These are phyloP conservation scores for Aphyosemion australe DNA, from an alignment of 2,113 vertebrate species.

Conservation along the genomic window DNA sequence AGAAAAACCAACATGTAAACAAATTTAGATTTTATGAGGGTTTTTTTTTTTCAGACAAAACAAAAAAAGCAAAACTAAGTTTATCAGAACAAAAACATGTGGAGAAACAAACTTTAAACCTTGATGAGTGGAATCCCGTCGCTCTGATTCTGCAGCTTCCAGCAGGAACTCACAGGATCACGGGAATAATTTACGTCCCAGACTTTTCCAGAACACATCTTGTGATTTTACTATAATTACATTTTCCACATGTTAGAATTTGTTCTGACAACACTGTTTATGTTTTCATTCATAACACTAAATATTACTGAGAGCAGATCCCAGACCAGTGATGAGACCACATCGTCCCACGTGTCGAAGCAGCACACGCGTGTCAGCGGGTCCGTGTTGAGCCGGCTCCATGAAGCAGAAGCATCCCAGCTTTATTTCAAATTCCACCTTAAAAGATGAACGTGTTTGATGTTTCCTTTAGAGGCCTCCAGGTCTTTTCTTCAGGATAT, in stretches of 20 bases:
- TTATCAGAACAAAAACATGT: too few species aligned
- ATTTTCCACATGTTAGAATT: constrained; percentile 43
- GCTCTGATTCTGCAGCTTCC: too few species aligned
- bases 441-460: constrained; percentile 6
- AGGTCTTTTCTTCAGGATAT: background rate
- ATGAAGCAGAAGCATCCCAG: background rate
- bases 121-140: too few species aligned
- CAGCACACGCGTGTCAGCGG: constrained; percentile 43
- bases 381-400: constrained; percentile 7
- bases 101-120: too few species aligned
- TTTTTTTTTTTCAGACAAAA: too few species aligned
- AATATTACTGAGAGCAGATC: constrained; percentile 57
- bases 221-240: constrained; percentile 12
- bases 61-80: too few species aligned
- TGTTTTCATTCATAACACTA: constrained; percentile 71
- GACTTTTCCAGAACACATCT: background rate
- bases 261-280: constrained; percentile 65
- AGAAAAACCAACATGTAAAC: too few species aligned
- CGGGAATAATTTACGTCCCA: too few species aligned
- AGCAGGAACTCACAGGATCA: too few species aligned
- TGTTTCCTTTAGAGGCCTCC: constrained; percentile 18
- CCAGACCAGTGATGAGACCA: background rate
- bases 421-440: constrained; percentile 24
- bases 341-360: constrained; percentile 43
- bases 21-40: too few species aligned